Conservation (phyloP, 2,888 invertebrate genomes). For the Invenusta paracnida region DNA sequence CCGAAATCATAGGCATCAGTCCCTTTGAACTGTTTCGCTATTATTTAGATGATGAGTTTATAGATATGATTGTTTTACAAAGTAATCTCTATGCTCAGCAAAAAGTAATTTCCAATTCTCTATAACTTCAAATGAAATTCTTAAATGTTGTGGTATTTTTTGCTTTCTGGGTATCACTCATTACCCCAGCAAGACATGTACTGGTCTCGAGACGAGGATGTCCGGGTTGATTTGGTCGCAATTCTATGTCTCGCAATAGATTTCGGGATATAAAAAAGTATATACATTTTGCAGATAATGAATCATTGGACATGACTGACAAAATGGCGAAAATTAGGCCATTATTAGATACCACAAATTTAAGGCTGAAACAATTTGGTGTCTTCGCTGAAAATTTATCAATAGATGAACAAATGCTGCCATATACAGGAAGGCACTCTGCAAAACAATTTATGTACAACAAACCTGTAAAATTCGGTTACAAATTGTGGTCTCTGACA, state of each 20-base stretch:
- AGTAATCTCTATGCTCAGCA: constrained; percentile 38
- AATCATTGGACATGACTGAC: constrained; percentile 41
- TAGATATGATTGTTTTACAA: constrained; percentile 28
- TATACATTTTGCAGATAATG: constrained; percentile 41
- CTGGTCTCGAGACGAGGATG: constrained; percentile 43
- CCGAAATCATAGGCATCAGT: constrained; percentile 4
- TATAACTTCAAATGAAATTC: neutral
- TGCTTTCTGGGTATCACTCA: constrained; percentile 44
- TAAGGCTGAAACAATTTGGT: constrained; percentile 42
- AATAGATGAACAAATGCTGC: constrained; percentile 56
- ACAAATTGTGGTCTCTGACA: constrained; percentile 46
- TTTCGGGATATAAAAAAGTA: constrained; percentile 46
- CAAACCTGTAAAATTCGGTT: constrained; percentile 49
- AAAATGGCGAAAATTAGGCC: constrained; percentile 45
- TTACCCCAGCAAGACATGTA: constrained; percentile 39
- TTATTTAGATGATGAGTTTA: constrained; percentile 42
- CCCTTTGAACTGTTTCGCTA: constrained; percentile 39
- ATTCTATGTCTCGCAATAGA: constrained; percentile 38
- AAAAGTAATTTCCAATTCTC: constrained; percentile 40
- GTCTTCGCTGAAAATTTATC: constrained; percentile 40
- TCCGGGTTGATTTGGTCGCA: constrained; percentile 37
- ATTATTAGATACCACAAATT: constrained; percentile 38
- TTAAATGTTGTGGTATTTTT: constrained; percentile 36
- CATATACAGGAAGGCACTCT: constrained; percentile 52
- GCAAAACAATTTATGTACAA: constrained; percentile 47